Evolutionary conservation across 2,797 vertebrate genomes (phyloP).

Genomic region (Mormyrops attenuatus): DNA sequence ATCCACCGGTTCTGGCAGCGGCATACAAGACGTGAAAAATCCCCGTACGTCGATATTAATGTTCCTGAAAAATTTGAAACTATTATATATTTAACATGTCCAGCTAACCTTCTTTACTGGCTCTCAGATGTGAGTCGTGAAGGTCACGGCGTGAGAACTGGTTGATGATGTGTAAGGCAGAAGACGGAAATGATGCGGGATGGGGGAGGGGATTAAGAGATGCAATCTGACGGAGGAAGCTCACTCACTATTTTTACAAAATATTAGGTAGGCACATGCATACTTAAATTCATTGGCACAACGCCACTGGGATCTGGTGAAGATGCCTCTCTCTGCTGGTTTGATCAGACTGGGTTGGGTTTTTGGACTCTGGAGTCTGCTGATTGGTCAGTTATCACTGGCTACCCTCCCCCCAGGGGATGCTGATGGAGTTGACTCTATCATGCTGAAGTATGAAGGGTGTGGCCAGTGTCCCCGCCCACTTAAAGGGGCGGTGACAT

Average conservation of each 20-base stretch:
- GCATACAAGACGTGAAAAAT: background rate
- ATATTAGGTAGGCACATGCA: background rate
- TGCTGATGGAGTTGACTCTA: background rate
- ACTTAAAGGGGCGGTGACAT: background rate
- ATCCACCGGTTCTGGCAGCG: background rate
- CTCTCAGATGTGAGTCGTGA: background rate
- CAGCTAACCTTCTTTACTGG: background rate
- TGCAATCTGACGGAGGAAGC: background rate
- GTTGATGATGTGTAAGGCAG: background rate
- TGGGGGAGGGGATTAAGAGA: background rate
- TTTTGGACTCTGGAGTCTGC: background rate
- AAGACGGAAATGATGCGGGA: background rate
- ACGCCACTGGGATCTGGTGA: background rate
- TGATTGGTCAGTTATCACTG: background rate
- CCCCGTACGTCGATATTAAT: background rate
- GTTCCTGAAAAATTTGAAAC: background rate
- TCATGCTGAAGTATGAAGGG: background rate
- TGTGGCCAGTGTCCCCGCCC: background rate
- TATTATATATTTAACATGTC: background rate
- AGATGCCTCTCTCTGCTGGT: background rate
- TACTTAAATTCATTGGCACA: background rate
- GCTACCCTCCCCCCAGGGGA: background rate
- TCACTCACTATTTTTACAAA: background rate
- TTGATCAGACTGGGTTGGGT: background rate
- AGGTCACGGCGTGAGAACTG: background rate